Conservation (phyloP, 1,140 invertebrate genomes). For the Drosophila sproati region DNA sequence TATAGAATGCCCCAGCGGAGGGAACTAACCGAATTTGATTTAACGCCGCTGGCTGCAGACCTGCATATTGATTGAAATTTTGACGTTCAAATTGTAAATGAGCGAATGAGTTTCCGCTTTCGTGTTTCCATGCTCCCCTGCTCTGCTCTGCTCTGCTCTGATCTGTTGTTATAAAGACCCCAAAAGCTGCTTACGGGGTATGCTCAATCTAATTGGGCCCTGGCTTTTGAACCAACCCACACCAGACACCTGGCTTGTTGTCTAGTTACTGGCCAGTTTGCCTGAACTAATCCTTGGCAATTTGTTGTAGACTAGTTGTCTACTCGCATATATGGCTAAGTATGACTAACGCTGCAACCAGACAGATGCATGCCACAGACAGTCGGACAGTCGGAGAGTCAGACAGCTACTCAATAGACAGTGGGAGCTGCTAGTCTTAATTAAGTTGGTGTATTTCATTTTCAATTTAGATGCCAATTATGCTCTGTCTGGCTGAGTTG, state of each 20-base stretch:
- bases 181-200: slow-evolving; percentile 38
- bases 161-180: slow-evolving; percentile 34
- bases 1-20: slow-evolving; percentile 25
- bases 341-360: slow-evolving; percentile 2
- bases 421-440: slow-evolving; percentile 26
- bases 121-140: not conserved
- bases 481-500: slow-evolving; percentile 29
- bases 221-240: not conserved
- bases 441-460: slow-evolving; percentile 57
- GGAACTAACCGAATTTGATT: slow-evolving; percentile 50
- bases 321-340: slow-evolving; percentile 6
- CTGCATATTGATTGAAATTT: slow-evolving; percentile 57
- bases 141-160: not conserved
- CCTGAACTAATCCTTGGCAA: slow-evolving; percentile 34
- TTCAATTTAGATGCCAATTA: slow-evolving; percentile 52
- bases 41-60: slow-evolving; percentile 35
- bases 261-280: slow-evolving; percentile 24
- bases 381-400: slow-evolving; percentile 3
- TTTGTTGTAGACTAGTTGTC: slow-evolving; percentile 20
- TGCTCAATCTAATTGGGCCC: slow-evolving; percentile 40
- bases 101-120: slow-evolving; percentile 19
- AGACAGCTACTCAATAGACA: not conserved
- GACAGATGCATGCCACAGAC: not conserved
- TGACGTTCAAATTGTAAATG: slow-evolving; percentile 43
- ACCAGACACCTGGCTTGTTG: slow-evolving; percentile 1